Conservation (phyloP, 2,113 vertebrate genomes). For the Carassius gibelio region DNA sequence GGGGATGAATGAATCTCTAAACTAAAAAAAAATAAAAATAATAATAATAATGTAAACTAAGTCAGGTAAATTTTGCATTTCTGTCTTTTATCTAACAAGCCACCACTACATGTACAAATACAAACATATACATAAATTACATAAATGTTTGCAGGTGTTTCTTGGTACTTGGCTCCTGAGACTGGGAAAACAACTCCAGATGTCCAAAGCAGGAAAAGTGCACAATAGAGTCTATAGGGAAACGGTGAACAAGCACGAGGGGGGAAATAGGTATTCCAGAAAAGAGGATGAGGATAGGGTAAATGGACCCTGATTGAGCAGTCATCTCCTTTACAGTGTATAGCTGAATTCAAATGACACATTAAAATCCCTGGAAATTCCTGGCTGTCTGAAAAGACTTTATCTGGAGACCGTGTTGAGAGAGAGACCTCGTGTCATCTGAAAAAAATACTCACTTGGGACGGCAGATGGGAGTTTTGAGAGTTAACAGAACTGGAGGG, state of each 20-base stretch:
- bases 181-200: constrained; percentile 64
- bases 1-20: no score
- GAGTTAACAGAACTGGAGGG: not conserved
- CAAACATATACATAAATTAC: not conserved
- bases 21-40: no score
- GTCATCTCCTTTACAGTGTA: constrained; percentile 11
- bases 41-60: not conserved
- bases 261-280: constrained; percentile 53
- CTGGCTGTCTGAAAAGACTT: constrained; percentile 26
- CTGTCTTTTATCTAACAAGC: not conserved
- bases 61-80: not conserved
- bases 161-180: constrained; percentile 24
- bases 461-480: not conserved
- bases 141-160: not conserved
- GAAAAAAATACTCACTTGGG: not conserved
- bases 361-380: constrained; percentile 35
- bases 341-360: constrained; percentile 21
- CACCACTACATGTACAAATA: not conserved
- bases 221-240: constrained; percentile 56
- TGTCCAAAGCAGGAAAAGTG: constrained; percentile 60
- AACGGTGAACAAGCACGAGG: not conserved
- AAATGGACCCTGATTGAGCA: constrained; percentile 30
- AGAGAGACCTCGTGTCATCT: not conserved
- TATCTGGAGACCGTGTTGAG: constrained; percentile 23
- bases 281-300: constrained; percentile 52